phyloP scores from a whole-genome alignment of 2,797 vertebrate genomes.

The Sebastiscus albofasciatus region DNA sequence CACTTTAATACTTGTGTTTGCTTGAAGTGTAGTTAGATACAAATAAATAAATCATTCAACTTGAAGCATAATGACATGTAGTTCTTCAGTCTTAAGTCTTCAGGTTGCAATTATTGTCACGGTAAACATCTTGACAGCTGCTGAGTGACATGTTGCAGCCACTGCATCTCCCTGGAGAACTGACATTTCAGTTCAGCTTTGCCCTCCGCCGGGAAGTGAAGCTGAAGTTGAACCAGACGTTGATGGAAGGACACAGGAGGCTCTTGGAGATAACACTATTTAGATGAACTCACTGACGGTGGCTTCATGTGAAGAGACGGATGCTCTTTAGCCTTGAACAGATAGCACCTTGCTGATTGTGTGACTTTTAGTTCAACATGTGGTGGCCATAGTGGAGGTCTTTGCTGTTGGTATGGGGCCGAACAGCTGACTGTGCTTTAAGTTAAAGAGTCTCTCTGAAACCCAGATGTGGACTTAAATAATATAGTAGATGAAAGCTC shows the following conservation, averaged over 20 bases:
- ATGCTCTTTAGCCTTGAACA: neutral
- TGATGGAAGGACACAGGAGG: neutral
- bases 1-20: neutral
- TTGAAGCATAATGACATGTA: neutral
- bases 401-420: neutral
- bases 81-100: slow-evolving; percentile 5
- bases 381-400: neutral
- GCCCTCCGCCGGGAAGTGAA: neutral
- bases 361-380: slow-evolving; percentile 3
- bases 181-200: slow-evolving; percentile 20
- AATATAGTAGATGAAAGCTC: neutral
- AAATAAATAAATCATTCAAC: neutral
- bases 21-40: neutral
- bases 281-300: neutral
- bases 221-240: neutral
- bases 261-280: neutral
- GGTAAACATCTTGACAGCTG: slow-evolving; percentile 15
- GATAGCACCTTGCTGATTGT: neutral
- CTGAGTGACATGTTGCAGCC: slow-evolving; percentile 27
- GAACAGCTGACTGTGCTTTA: slow-evolving; percentile 20
- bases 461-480: neutral
- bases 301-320: neutral
- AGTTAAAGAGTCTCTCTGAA: slow-evolving; percentile 12
- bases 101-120: slow-evolving; percentile 22
- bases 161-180: neutral